These are phyloP conservation scores for Zaprionus gabonicus DNA, from an alignment of 1,140 invertebrate genomes.

Conservation along the genomic window DNA sequence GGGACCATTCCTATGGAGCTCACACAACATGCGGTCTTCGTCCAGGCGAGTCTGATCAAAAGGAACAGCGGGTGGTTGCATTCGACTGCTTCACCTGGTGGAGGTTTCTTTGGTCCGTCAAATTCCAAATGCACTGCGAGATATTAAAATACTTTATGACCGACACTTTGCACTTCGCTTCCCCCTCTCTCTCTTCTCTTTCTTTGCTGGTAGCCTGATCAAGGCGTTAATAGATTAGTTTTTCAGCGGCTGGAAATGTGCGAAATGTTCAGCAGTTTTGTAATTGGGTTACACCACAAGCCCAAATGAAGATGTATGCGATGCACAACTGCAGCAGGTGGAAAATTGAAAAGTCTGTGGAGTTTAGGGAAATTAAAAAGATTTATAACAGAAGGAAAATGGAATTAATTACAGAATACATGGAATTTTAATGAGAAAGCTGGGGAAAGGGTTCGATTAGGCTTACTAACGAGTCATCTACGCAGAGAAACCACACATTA, in stretches of 20 bases:
- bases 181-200: slow-evolving; percentile 14
- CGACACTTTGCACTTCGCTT: slow-evolving; percentile 37
- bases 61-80: slow-evolving; percentile 45
- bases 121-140: slow-evolving; percentile 27
- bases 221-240: slow-evolving; percentile 45
- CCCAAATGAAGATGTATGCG: slow-evolving; percentile 22
- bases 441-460: not conserved
- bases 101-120: slow-evolving; percentile 13
- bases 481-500: not conserved
- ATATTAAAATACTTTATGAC: slow-evolving; percentile 50
- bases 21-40: slow-evolving; percentile 42
- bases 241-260: slow-evolving; percentile 41
- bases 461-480: not conserved
- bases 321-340: not conserved
- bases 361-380: not conserved
- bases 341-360: slow-evolving; percentile 8
- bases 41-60: slow-evolving; percentile 43
- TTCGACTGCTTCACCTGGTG: not conserved
- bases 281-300: slow-evolving; percentile 40
- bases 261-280: slow-evolving; percentile 43
- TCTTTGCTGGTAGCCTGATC: slow-evolving; percentile 17
- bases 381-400: not conserved
- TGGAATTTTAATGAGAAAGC: too few relatives aligned
- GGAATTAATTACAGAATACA: not conserved
- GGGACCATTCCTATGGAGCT: slow-evolving; percentile 15